Evolutionary conservation across 2,113 vertebrate species (phyloP), one percentile per base, ranked within the genome.

Genomic region (Serilophus lunatus): DNA sequence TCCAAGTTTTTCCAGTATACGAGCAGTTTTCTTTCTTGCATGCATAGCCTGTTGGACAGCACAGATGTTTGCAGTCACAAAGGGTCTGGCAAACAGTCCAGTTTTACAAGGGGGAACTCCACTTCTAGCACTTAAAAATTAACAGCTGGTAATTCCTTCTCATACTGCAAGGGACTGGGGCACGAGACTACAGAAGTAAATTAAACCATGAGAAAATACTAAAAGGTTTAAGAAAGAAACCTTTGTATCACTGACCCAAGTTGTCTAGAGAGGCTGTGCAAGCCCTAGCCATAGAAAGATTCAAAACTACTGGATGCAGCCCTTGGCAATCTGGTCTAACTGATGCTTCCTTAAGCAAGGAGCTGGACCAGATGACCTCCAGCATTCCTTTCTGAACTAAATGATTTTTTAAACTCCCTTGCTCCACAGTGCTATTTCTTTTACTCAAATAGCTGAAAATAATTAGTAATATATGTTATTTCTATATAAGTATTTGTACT

Each of bases 1-100:
- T 98, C 99, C 99, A 99, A 1, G 98, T 99, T 86, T 98, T 98
- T 60, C 96, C 99, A 17, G 96, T 91, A 94, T 98, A 99, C 3
- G 93, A 92, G 95, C 99, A 99, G 35, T 71, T 88, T 49, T 98
- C 98, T 50, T 97, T 97, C 90, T 97, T 97, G 97, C 99, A 99
- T 1, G 81, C 38, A 50, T 99, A 99, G 78, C 99, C 99, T 99
- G 79, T 94, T 68, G 74, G 35, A 82, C 23, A 72, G 33, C 10
- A 69, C 12, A 94, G 28, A 77, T 23, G 26, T 65, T 92, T 81
- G 88, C 29, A 90, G 4, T 88, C 50, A 80, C 36, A 83, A 61
- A 80, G 6, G 13, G 59, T 88, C n/a, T 90, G 45, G 45, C 33
- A 74, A 66, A 86, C 18, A 74, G 33, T 66, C 16, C 29, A 28